Evolutionary conservation across 2,888 invertebrate genomes (phyloP).

Genomic region (Calliopum simillimum): DNA sequence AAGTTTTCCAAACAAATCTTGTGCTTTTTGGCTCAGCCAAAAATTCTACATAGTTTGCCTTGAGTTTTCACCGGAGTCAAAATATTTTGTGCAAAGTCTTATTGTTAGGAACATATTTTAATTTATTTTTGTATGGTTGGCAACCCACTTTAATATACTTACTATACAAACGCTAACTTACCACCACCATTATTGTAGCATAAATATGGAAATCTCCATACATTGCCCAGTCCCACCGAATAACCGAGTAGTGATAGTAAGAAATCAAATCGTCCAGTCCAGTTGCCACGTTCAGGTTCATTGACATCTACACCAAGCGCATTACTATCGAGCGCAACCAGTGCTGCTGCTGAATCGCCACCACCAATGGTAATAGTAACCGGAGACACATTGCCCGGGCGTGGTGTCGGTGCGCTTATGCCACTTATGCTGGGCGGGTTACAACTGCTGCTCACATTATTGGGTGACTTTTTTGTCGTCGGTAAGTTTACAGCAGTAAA

Average conservation of each 20-base stretch:
- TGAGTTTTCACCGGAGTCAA: too few relatives aligned
- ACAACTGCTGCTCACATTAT: constrained; percentile 28
- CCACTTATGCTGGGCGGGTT: constrained; percentile 35
- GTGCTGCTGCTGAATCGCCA: constrained; percentile 61
- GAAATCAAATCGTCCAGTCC: constrained; percentile 82
- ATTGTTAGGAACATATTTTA: too few relatives aligned
- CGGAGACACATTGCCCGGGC: constrained; percentile 24
- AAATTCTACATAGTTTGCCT: too few relatives aligned
- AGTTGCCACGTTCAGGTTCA: constrained; percentile 75
- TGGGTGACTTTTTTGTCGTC: constrained; percentile 44
- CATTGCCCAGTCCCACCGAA: constrained; percentile 80
- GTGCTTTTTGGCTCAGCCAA: too few relatives aligned
- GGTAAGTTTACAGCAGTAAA: constrained; percentile 55
- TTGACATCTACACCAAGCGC: constrained; percentile 40
- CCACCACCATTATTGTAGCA: constrained; percentile 83
- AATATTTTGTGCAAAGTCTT: too few relatives aligned
- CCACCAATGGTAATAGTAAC: constrained; percentile 57
- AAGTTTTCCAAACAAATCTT: too few relatives aligned
- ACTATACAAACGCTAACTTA: constrained; percentile 56
- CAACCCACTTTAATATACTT: not conserved
- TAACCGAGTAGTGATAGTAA: constrained; percentile 78
- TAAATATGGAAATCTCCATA: constrained; percentile 81
- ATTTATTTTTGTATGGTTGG: too few relatives aligned
- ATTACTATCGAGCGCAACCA: constrained; percentile 55
- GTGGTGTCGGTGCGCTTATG: constrained; percentile 33